A percentile compares a stretch with the other conserved stretches of the same genome.
Conservation (phyloP, 2,888 invertebrate genomes). For the Chymomyza amoena region DNA sequence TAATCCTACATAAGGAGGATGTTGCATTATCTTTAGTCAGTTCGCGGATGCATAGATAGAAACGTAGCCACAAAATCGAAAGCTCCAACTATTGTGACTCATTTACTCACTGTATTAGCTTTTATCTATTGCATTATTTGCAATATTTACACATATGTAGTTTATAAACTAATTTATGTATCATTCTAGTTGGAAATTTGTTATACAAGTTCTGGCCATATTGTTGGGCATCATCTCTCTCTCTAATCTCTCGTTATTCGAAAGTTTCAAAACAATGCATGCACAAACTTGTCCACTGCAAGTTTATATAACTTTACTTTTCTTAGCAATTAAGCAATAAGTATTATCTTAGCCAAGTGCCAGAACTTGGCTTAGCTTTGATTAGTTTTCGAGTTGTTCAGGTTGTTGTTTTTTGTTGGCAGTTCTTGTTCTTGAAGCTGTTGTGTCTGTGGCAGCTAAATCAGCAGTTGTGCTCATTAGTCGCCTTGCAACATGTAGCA, state of each 20-base stretch:
- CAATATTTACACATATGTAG: not conserved
- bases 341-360: slow-evolving; percentile 43
- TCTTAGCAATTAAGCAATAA: slow-evolving; percentile 57
- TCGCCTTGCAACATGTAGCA: not conserved
- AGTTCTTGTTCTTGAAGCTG: slow-evolving; percentile 25
- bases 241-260: not conserved
- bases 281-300: not conserved
- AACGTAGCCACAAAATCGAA: too few species aligned
- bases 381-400: slow-evolving; percentile 18
- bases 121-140: not conserved
- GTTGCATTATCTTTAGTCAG: too few species aligned
- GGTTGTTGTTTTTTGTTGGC: not conserved
- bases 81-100: too few species aligned
- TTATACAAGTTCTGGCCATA: not conserved
- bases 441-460: not conserved
- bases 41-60: too few species aligned
- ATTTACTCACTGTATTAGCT: too few species aligned
- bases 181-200: not conserved
- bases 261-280: not conserved
- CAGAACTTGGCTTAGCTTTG: slow-evolving; percentile 13
- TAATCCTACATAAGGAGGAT: too few species aligned
- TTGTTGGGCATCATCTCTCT: not conserved
- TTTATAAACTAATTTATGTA: not conserved
- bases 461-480: slow-evolving; percentile 28
- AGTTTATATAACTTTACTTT: slow-evolving; percentile 38